Evolutionary conservation across 2,797 vertebrate species (phyloP), one percentile per base, ranked within the genome.

Genomic region (Crypturellus tataupa): DNA sequence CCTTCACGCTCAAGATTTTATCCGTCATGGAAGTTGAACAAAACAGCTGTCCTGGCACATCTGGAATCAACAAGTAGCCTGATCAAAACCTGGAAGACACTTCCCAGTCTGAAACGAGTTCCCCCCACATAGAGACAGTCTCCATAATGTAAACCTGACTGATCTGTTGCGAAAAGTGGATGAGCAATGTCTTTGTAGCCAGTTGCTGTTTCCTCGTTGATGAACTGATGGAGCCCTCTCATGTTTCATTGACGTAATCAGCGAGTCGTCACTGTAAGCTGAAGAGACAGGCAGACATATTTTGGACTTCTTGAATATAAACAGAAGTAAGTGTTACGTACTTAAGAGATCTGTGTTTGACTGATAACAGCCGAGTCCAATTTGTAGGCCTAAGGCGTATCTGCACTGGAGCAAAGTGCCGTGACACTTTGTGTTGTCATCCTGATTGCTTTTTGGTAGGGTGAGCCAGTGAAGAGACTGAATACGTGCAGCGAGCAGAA

Each of bases 271-370:
- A 42, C 31, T 44, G 60, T 59, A 58, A 85, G 46, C 23, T 27
- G n/a, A 77, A 1, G 25, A 53, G 60, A 73, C 76, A 68, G 64
- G 39, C 62, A 63, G 80, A n/a, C 10, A 64, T 68, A 59, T 79
- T 75, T 75, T 83, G 72, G 62, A 83, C 60, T 73, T 90, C 80
- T 75, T 87, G 80, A 73, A 56, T 10, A 27, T 65, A 60, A 65
- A 46, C 24, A 75, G 76, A 63, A 90, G 29, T 64, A 58, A 29
- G n/a, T 21, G 51, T 69, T 70, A 24, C 11, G 76, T 55, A 51
- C 51, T 80, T 80, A 62, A 67, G 91, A 91, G 89, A 70, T 80
- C 42, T 77, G 90, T 73, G 76, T 73, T 85, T 92, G 85, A 18
- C 68, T 89, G 87, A 69, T 89, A 89, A 90, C 71, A 90, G 49